A percentile compares a stretch with the other conserved stretches of the same genome.
These are phyloP conservation scores for Molossus alvarezi DNA, from an alignment of 2,797 vertebrate species.

Conservation along the genomic window DNA sequence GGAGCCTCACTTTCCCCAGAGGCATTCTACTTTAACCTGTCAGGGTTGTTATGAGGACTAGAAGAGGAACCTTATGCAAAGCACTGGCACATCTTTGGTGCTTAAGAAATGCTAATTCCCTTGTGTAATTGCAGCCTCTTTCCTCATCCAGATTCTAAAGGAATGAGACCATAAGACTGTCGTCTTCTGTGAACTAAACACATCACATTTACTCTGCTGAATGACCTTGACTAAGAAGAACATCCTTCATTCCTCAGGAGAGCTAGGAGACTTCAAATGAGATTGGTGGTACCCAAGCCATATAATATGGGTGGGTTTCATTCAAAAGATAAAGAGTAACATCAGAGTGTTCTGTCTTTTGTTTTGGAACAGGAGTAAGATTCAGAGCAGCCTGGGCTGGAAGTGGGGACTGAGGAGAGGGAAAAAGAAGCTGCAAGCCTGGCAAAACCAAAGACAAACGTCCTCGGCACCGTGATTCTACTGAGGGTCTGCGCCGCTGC, in stretches of 20 bases:
- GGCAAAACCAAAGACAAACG: not conserved
- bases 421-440: not conserved
- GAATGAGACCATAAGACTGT: not conserved
- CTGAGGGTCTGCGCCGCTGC: not conserved
- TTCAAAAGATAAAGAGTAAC: not conserved
- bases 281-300: not conserved
- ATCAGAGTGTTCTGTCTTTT: constrained; percentile 1
- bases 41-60: not conserved
- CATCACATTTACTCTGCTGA: not conserved
- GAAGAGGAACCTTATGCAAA: not conserved
- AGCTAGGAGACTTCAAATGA: not conserved
- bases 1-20: not conserved
- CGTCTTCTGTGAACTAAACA: not conserved
- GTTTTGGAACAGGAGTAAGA: not conserved
- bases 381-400: not conserved
- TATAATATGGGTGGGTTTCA: not conserved
- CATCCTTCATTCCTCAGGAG: not conserved
- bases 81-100: not conserved
- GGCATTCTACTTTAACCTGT: not conserved
- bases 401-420: not conserved
- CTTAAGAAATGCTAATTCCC: not conserved
- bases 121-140: not conserved
- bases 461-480: not conserved
- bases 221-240: constrained; percentile 43
- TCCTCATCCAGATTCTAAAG: not conserved